Percentiles rank a stretch among this genome's conserved stretches.
These are phyloP conservation scores for Acheta domesticus DNA, from an alignment of 2,888 invertebrate species.

Conservation along the genomic window DNA sequence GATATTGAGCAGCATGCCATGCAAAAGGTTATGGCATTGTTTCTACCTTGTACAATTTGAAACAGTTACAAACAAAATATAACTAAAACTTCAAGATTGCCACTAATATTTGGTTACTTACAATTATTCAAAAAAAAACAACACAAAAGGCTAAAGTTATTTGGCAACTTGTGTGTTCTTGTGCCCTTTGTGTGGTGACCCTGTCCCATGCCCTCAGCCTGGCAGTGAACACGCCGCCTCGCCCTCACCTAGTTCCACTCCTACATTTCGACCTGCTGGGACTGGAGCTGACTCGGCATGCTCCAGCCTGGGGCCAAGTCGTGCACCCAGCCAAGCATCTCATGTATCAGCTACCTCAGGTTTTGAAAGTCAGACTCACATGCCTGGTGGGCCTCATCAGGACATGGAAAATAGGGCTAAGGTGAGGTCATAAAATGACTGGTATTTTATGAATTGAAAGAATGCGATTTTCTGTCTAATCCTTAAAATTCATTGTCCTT, in stretches of 20 bases:
- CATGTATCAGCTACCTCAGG: constrained; percentile 46
- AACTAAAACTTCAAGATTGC: no score
- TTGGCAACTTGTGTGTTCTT: constrained; percentile 19
- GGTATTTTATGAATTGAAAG: no score
- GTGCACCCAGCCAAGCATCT: constrained; percentile 52
- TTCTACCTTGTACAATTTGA: no score
- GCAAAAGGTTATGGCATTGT: no score
- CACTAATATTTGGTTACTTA: no score
- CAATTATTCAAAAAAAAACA: no score
- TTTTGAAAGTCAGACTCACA: constrained; percentile 38
- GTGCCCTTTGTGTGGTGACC: constrained; percentile 4
- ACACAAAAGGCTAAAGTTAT: neutral
- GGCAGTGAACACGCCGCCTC: constrained; percentile 23
- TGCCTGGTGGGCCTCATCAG: neutral
- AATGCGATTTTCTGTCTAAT: no score
- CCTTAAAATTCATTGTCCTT: no score
- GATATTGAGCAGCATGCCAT: no score
- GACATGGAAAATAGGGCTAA: constrained; percentile 27
- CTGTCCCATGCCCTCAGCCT: neutral
- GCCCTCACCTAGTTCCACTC: constrained; percentile 38
- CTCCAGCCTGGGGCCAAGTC: constrained; percentile 51
- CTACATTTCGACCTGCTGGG: constrained; percentile 39
- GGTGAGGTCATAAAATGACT: neutral
- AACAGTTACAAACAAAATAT: no score
- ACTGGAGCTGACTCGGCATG: constrained; percentile 50